Evolutionary conservation across 30 jellyfish, hydroid and myxozoan species (phyloP).

Genomic region (Cassiopea andromeda): DNA sequence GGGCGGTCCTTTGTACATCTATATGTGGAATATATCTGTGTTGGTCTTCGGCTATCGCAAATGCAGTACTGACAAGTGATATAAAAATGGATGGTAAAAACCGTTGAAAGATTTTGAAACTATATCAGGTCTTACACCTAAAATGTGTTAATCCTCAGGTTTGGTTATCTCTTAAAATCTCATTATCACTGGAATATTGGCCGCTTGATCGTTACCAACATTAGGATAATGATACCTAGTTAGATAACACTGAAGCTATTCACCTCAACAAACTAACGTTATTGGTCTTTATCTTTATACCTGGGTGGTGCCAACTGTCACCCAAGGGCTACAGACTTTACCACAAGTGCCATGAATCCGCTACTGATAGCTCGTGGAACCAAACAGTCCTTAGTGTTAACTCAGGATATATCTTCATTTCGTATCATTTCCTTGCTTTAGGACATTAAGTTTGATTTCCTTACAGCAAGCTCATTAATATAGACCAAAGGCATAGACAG

Average conservation of each 20-base stretch:
- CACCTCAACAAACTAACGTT: slow-evolving; percentile 40
- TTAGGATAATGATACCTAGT: background rate
- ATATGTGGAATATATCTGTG: slow-evolving; percentile 20
- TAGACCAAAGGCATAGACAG: background rate
- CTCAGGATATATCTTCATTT: background rate
- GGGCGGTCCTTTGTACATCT: slow-evolving; percentile 52
- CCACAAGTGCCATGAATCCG: slow-evolving; percentile 43
- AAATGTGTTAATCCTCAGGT: slow-evolving; percentile 67
- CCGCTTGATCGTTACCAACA: slow-evolving; percentile 46
- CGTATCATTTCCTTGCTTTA: background rate
- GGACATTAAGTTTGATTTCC: no score
- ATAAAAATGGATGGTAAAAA: slow-evolving; percentile 15
- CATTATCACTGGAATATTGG: slow-evolving; percentile 77
- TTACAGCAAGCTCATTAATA: no score
- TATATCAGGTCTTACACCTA: slow-evolving; percentile 77
- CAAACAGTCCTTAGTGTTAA: background rate
- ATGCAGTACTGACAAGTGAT: slow-evolving; percentile 5
- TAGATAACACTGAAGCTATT: slow-evolving; percentile 14
- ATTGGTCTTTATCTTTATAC: background rate
- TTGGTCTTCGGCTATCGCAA: slow-evolving; percentile 2
- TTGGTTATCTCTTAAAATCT: slow-evolving; percentile 73
- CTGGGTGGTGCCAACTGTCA: slow-evolving; percentile 60
- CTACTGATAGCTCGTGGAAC: background rate
- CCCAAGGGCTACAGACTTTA: background rate
- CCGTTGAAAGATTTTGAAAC: slow-evolving; percentile 78